A percentile compares a stretch with the other conserved stretches of the same genome.
Conservation (phyloP, 2,797 vertebrate genomes). For the Crypturellus tataupa region DNA sequence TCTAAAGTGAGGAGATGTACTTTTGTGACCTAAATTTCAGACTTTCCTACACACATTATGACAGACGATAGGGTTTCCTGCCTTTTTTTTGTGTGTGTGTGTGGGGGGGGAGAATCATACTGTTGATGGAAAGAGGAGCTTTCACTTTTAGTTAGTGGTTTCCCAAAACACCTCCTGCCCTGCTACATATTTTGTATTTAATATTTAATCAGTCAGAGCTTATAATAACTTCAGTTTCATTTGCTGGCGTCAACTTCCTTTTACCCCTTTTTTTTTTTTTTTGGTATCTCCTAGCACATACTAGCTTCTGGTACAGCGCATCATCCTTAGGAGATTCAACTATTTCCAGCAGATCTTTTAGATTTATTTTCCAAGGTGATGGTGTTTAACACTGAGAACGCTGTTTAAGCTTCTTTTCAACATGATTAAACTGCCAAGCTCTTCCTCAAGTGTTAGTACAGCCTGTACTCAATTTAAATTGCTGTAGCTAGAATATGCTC, state of each 20-base stretch:
- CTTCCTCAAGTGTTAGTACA: not conserved
- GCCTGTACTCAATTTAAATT: not conserved
- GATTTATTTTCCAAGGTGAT: not conserved
- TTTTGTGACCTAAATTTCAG: not conserved
- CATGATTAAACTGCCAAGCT: not conserved
- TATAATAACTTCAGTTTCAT: not conserved
- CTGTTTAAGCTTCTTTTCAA: not conserved
- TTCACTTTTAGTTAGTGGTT: not conserved
- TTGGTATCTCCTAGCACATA: not conserved
- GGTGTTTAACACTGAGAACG: not conserved
- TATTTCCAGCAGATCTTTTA: not conserved
- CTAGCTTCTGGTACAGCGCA: not conserved
- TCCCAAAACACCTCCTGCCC: not conserved
- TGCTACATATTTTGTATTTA: not conserved
- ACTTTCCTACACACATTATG: not conserved
- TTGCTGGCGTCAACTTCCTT: not conserved
- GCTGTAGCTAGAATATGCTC: not conserved
- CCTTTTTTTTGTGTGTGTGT: not conserved
- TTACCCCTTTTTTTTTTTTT: not conserved
- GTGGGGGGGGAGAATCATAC: not conserved
- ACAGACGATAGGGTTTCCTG: not conserved
- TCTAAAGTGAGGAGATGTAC: not conserved
- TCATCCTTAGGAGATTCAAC: not conserved
- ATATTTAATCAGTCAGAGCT: not conserved
- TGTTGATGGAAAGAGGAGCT: not conserved